Evolutionary conservation across 2,888 invertebrate species (phyloP).

Genomic region (Nymphalis c-album): DNA sequence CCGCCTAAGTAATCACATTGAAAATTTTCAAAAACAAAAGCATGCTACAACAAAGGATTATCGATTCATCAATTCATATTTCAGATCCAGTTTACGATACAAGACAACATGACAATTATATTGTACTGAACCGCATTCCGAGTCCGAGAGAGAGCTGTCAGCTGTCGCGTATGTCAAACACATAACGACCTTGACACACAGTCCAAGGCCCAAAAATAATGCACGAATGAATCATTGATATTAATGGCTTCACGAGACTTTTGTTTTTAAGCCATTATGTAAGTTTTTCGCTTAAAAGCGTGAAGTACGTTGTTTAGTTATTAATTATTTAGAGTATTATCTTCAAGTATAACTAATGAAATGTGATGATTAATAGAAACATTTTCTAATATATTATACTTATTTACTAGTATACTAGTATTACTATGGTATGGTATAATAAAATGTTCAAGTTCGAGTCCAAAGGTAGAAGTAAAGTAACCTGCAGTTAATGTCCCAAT

Average conservation of each 20-base stretch:
- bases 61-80: background rate
- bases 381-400: background rate
- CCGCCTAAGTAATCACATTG: background rate
- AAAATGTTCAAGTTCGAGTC: too few species aligned
- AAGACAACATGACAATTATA: slow-evolving; percentile 16
- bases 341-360: background rate
- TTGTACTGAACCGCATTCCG: slow-evolving; percentile 25
- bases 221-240: slow-evolving; percentile 17
- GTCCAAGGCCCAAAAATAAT: slow-evolving; percentile 24
- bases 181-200: slow-evolving; percentile 34
- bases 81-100: slow-evolving; percentile 11
- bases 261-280: background rate
- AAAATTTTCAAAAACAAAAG: background rate
- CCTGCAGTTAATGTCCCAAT: too few species aligned
- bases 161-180: slow-evolving; percentile 19
- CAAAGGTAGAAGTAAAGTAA: too few species aligned
- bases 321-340: background rate
- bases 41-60: background rate
- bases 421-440: too few species aligned
- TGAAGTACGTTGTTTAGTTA: background rate
- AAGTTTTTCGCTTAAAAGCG: background rate
- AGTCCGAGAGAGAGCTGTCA: slow-evolving; percentile 32
- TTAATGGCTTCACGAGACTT: background rate
- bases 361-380: background rate
- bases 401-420: too few species aligned